These are phyloP conservation scores for Leucophenga montana DNA, from an alignment of 2,888 invertebrate species.

Conservation along the genomic window DNA sequence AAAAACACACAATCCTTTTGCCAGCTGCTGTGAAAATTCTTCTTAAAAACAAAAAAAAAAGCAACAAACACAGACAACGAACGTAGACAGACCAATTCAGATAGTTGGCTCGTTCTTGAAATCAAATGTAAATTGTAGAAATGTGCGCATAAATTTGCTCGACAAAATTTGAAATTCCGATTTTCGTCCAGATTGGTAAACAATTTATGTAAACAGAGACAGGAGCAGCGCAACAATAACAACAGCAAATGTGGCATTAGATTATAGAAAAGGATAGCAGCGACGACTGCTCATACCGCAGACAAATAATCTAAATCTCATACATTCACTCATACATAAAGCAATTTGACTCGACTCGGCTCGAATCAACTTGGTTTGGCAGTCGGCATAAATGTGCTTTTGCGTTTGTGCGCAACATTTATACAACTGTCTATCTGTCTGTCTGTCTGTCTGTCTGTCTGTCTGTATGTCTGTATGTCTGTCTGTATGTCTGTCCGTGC, in stretches of 20 bases:
- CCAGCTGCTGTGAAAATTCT: too few species aligned
- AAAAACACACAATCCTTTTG: too few species aligned
- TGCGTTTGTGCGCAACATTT: not conserved
- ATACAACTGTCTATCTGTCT: too few species aligned
- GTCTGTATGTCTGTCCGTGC: constrained; percentile 1
- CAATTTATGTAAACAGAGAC: constrained; percentile 65
- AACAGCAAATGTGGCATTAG: constrained; percentile 29
- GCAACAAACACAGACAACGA: too few species aligned
- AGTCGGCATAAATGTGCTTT: constrained; percentile 26
- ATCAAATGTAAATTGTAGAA: constrained; percentile 60
- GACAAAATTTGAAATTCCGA: constrained; percentile 68
- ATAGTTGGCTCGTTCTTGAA: not conserved
- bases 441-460: too few species aligned
- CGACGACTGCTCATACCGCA: not conserved
- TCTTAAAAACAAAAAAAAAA: too few species aligned
- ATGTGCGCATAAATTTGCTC: constrained; percentile 63
- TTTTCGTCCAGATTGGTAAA: constrained; percentile 68
- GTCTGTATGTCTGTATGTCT: too few species aligned
- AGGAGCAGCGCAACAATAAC: constrained; percentile 41
- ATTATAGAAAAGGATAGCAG: too few species aligned
- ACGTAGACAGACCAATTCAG: not conserved
- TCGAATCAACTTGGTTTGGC: constrained; percentile 30
- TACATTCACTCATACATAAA: not conserved
- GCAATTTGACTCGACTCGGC: too few species aligned
- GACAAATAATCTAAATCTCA: constrained; percentile 8